Conservation (phyloP, 2,888 invertebrate genomes). For the Cryptus viduatorius region DNA sequence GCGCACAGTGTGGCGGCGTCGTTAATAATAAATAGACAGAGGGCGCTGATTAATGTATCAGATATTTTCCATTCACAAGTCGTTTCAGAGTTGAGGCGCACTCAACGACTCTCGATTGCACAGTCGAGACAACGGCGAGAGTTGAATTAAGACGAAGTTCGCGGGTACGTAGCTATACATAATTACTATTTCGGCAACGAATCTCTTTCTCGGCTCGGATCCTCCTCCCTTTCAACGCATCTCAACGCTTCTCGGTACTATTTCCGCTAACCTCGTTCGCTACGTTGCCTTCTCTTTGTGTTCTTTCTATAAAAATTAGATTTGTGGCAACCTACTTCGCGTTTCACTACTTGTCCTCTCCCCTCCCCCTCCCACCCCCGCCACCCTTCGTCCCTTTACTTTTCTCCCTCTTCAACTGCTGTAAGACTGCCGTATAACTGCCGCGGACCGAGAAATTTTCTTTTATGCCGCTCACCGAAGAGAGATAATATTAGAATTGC, state of each 20-base stretch:
- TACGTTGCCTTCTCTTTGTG: conserved; percentile 34
- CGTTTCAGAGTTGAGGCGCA: conserved; percentile 14
- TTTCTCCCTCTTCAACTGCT: not conserved
- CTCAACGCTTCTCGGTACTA: conserved; percentile 26
- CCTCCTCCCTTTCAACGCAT: conserved; percentile 23
- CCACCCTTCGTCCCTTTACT: not conserved
- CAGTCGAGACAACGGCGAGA: conserved; percentile 3
- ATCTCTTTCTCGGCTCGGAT: conserved; percentile 3
- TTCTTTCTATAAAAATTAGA: conserved; percentile 57
- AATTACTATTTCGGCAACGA: conserved; percentile 44
- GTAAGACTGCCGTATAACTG: conserved; percentile 16
- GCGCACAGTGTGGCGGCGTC: not conserved
- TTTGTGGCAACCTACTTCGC: conserved; percentile 44
- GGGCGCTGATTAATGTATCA: conserved; percentile 33
- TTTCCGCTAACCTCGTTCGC: conserved; percentile 48
- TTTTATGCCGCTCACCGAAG: conserved; percentile 35
- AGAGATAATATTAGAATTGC: conserved; percentile 33
- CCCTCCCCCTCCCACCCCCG: no score
- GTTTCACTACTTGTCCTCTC: conserved; percentile 9
- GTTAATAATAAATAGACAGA: no score
- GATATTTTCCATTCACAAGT: not conserved
- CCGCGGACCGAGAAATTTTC: conserved; percentile 23
- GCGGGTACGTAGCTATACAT: conserved; percentile 12
- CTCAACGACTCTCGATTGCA: conserved; percentile 37
- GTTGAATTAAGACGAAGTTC: conserved; percentile 31